These are phyloP conservation scores for Sesamia inferens DNA, from an alignment of 2,888 invertebrate species.

Conservation along the genomic window DNA sequence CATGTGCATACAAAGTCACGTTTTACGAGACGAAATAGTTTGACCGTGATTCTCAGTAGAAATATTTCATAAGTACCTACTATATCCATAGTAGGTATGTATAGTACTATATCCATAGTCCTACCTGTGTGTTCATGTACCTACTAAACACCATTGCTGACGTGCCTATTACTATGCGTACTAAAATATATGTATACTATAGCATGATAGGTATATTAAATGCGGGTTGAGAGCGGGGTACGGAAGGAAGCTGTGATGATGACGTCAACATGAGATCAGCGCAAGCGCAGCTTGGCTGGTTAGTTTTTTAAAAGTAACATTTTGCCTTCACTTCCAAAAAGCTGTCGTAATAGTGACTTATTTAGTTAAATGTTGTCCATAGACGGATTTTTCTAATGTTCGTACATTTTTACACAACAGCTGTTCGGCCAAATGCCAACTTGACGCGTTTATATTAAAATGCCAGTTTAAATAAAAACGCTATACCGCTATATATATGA, in stretches of 20 bases:
- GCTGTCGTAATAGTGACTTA: constrained; percentile 11
- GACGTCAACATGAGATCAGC: constrained; percentile 81
- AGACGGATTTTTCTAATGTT: constrained; percentile 26
- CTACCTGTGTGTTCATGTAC: neutral
- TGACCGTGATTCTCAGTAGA: neutral
- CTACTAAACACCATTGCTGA: neutral
- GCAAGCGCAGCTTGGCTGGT: constrained; percentile 67
- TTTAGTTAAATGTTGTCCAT: constrained; percentile 1
- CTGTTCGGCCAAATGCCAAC: constrained; percentile 35
- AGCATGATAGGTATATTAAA: constrained; percentile 28
- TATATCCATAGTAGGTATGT: neutral
- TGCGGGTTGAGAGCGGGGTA: constrained; percentile 48
- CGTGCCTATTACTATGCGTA: neutral
- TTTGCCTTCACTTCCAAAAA: constrained; percentile 43
- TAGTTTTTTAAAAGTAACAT: constrained; percentile 54
- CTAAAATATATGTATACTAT: neutral
- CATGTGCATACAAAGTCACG: constrained; percentile 13
- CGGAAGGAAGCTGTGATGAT: constrained; percentile 79
- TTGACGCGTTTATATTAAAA: constrained; percentile 8
- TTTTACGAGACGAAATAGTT: constrained; percentile 14
- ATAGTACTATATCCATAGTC: neutral
- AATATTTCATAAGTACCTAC: neutral
- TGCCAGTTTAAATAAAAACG: constrained; percentile 6
- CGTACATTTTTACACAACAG: constrained; percentile 31
- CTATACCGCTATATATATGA: no score